A percentile compares a stretch with the other conserved stretches of the same genome.
These are phyloP conservation scores for Homarus gammarus DNA, from an alignment of 2,888 invertebrate species.

Conservation along the genomic window DNA sequence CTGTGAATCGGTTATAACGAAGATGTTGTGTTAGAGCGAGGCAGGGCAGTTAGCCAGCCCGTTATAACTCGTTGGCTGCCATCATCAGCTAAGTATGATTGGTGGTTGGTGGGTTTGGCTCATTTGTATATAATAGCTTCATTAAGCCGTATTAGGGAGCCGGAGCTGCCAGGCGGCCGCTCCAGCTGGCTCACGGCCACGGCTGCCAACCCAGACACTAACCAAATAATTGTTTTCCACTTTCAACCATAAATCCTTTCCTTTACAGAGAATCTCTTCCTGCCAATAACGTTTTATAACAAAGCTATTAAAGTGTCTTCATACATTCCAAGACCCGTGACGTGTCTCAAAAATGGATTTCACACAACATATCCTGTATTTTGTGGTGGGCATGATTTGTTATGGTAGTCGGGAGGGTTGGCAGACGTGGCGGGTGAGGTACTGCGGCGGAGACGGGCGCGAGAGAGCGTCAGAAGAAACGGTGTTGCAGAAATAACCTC, in stretches of 20 bases:
- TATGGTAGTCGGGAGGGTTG: conserved; percentile 18
- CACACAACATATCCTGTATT: background rate
- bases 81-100: conserved; percentile 62
- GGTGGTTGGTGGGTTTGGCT: conserved; percentile 51
- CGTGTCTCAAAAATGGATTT: background rate
- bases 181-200: conserved; percentile 33
- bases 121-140: conserved; percentile 68
- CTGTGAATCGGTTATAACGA: too few species aligned
- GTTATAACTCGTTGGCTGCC: conserved; percentile 42
- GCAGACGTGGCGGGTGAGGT: background rate
- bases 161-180: too few species aligned
- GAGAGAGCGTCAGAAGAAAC: background rate
- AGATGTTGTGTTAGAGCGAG: conserved; percentile 27
- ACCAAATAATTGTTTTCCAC: background rate
- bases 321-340: too few species aligned
- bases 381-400: background rate
- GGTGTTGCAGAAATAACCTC: background rate
- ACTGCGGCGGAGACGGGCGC: background rate
- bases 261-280: too few species aligned
- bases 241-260: too few species aligned
- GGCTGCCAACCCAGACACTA: conserved; percentile 11
- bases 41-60: conserved; percentile 49
- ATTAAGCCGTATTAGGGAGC: conserved; percentile 57
- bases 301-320: too few species aligned
- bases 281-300: too few species aligned